Percentiles rank a stretch among this genome's conserved stretches.
These are phyloP conservation scores for Cyaniris semiargus DNA, from an alignment of 2,888 invertebrate species.

Conservation along the genomic window DNA sequence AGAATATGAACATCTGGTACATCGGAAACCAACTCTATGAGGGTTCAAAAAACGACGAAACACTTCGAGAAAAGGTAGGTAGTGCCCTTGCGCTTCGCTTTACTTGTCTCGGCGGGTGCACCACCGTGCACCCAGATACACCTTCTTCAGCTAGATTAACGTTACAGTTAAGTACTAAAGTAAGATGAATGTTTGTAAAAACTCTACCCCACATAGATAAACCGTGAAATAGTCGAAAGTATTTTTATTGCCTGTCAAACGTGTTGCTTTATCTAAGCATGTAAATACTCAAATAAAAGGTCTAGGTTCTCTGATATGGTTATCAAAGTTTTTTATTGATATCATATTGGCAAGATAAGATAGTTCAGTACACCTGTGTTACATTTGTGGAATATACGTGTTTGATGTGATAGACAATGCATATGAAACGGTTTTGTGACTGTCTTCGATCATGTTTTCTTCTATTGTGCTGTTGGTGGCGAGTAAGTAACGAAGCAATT, in stretches of 20 bases:
- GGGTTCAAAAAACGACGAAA: too few species aligned
- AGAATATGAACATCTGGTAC: too few species aligned
- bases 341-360: conserved; percentile 68
- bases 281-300: conserved; percentile 40
- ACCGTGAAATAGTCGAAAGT: not conserved
- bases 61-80: too few species aligned
- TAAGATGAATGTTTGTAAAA: too few species aligned
- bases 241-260: not conserved
- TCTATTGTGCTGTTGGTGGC: conserved; percentile 53
- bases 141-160: too few species aligned
- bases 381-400: conserved; percentile 39
- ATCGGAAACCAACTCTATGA: too few species aligned
- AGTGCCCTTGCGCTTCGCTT: too few species aligned
- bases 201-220: not conserved
- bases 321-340: conserved; percentile 55
- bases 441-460: conserved; percentile 49
- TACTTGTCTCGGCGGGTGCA: too few species aligned
- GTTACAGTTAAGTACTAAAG: not conserved
- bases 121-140: too few species aligned
- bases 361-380: conserved; percentile 39
- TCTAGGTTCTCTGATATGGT: conserved; percentile 44
- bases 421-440: conserved; percentile 48
- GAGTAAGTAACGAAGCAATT: conserved; percentile 55
- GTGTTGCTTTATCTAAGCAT: not conserved
- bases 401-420: conserved; percentile 54